These are phyloP conservation scores for Panopea generosa DNA, from an alignment of 2,888 invertebrate species.

Conservation along the genomic window DNA sequence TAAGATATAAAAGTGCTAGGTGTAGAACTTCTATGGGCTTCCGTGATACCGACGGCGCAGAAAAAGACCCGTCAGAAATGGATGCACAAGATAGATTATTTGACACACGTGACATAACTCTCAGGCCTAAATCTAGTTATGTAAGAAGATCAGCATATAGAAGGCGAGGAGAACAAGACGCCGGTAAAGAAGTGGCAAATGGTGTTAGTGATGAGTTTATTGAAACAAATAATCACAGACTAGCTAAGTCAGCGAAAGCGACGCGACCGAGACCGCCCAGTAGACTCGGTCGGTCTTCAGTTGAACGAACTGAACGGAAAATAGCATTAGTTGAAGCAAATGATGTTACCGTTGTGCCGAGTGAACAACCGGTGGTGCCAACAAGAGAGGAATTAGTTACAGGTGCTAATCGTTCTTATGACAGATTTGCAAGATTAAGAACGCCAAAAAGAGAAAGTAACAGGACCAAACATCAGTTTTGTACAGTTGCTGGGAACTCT, in stretches of 20 bases:
- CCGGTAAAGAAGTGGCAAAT: constrained; percentile 17
- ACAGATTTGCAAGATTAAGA: constrained; percentile 57
- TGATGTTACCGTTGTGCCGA: constrained; percentile 20
- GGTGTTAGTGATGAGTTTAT: constrained; percentile 31
- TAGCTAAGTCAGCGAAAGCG: constrained; percentile 48
- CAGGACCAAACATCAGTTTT: constrained; percentile 44
- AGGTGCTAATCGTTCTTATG: constrained; percentile 34
- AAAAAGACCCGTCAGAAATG: background rate
- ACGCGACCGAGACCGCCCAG: constrained; percentile 47
- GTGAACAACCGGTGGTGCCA: constrained; percentile 22
- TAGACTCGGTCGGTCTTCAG: constrained; percentile 57
- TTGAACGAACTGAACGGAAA: constrained; percentile 46
- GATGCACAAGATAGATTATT: constrained; percentile 35
- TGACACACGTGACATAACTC: constrained; percentile 50
- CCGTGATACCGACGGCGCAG: constrained; percentile 33
- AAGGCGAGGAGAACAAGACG: constrained; percentile 23
- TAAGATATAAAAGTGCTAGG: constrained; percentile 15
- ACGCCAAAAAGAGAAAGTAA: constrained; percentile 55
- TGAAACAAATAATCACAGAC: constrained; percentile 30
- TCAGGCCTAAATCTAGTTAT: constrained; percentile 71
- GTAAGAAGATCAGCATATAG: constrained; percentile 56
- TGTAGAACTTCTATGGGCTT: constrained; percentile 75
- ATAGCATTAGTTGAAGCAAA: constrained; percentile 61
- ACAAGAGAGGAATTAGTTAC: constrained; percentile 17
- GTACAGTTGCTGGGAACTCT: constrained; percentile 33